These are phyloP conservation scores for Euwallacea fornicatus DNA, from an alignment of 1,140 invertebrate genomes.

Conservation along the genomic window DNA sequence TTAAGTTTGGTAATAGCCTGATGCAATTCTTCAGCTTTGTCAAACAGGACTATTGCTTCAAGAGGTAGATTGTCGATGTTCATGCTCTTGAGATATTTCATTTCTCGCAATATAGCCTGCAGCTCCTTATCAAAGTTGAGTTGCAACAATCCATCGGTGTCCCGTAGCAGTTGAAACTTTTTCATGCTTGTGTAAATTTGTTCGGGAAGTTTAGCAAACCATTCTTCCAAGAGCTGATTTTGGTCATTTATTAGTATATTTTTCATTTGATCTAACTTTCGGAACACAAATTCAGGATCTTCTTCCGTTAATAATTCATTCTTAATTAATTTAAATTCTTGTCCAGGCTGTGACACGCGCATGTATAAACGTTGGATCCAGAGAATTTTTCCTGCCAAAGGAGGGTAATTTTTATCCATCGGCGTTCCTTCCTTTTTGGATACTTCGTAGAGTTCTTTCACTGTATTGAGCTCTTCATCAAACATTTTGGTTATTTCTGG, in stretches of 20 bases:
- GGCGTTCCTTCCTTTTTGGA: conserved; percentile 57
- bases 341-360: conserved; percentile 64
- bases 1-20: conserved; percentile 55
- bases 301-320: conserved; percentile 53
- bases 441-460: conserved; percentile 62
- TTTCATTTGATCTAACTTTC: conserved; percentile 53
- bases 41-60: conserved; percentile 61
- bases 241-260: conserved; percentile 49
- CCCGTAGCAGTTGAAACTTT: conserved; percentile 51
- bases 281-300: conserved; percentile 46
- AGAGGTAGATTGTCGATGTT: conserved; percentile 57
- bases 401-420: conserved; percentile 71
- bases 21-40: conserved; percentile 58
- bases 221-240: conserved; percentile 50
- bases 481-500: conserved; percentile 61
- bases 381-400: conserved; percentile 69
- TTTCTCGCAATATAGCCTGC: conserved; percentile 61
- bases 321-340: conserved; percentile 60
- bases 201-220: conserved; percentile 50
- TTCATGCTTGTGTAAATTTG: conserved; percentile 51
- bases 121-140: conserved; percentile 58
- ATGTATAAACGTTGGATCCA: conserved; percentile 70
- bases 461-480: conserved; percentile 64
- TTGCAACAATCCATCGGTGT: conserved; percentile 33
- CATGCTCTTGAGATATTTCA: conserved; percentile 65